Percentiles rank a stretch among this genome's conserved stretches.
These are phyloP conservation scores for Adoxophyes honmai DNA, from an alignment of 1,140 invertebrate genomes.

Conservation along the genomic window DNA sequence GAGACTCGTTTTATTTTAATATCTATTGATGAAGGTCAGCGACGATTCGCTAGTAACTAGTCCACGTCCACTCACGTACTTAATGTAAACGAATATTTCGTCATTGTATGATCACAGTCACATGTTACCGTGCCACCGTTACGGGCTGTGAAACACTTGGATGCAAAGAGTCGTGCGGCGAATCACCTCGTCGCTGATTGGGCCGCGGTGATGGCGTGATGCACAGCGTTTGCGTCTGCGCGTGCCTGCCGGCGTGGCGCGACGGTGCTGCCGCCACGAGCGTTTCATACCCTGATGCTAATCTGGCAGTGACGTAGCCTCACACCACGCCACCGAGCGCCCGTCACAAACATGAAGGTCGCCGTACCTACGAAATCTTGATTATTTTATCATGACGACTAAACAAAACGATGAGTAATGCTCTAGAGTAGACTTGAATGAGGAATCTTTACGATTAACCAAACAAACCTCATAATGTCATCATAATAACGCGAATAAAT, in stretches of 20 bases:
- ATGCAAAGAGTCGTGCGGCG: constrained; percentile 18
- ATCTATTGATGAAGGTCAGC: constrained; percentile 14
- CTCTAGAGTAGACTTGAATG: constrained; percentile 5
- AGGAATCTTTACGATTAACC: constrained; percentile 6
- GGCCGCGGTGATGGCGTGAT: constrained; percentile 36
- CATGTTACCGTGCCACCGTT: constrained; percentile 18
- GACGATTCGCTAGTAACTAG: background rate
- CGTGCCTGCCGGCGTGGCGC: constrained; percentile 14
- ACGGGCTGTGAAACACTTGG: constrained; percentile 22
- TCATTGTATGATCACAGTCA: constrained; percentile 26
- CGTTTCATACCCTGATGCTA: constrained; percentile 15
- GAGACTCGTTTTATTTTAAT: no score
- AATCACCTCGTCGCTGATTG: constrained; percentile 35
- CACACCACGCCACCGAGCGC: constrained; percentile 24
- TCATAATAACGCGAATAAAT: background rate
- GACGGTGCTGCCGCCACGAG: constrained; percentile 42
- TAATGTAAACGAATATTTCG: constrained; percentile 20
- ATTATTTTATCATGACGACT: constrained; percentile 12
- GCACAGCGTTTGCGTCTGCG: background rate
- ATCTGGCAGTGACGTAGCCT: constrained; percentile 30
- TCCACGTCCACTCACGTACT: no score
- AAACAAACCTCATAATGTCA: constrained; percentile 4
- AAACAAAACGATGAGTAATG: constrained; percentile 2
- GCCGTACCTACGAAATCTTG: constrained; percentile 15
- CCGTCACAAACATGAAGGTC: constrained; percentile 28